Conservation (phyloP, 2,113 vertebrate species). For the Lophius piscatorius region DNA sequence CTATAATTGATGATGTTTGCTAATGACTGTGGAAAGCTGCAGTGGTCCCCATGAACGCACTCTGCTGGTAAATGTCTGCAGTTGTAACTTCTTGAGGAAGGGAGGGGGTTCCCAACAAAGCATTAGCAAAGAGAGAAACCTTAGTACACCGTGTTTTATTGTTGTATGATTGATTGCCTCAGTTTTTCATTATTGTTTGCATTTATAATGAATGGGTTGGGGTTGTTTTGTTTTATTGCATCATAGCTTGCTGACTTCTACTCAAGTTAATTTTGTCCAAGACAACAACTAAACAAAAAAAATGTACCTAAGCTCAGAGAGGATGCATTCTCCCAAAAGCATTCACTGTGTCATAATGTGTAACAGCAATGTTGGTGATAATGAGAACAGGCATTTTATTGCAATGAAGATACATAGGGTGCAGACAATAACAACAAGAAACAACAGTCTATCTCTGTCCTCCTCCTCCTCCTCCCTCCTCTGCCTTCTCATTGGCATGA, state of each 20-base stretch:
- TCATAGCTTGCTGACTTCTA: background rate
- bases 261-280: background rate
- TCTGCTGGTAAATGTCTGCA: conserved; percentile 57
- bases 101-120: conserved; percentile 39
- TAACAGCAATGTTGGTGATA: conserved; percentile 38
- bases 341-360: conserved; percentile 29
- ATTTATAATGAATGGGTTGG: conserved; percentile 9
- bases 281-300: conserved; percentile 8
- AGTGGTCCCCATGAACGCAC: conserved; percentile 53
- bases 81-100: conserved; percentile 35
- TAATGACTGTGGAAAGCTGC: conserved; percentile 80
- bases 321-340: conserved; percentile 16
- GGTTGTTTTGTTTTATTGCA: background rate
- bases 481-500: conserved; percentile 41
- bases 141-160: background rate
- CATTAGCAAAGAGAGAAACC: conserved; percentile 15
- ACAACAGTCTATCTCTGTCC: conserved; percentile 35
- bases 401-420: conserved; percentile 11
- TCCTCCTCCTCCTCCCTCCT: conserved; percentile 12
- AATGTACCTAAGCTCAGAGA: conserved; percentile 22
- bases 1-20: conserved; percentile 83
- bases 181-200: background rate
- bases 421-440: conserved; percentile 51
- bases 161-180: conserved; percentile 3
- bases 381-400: conserved; percentile 32